A percentile compares a stretch with the other conserved stretches of the same genome.
phyloP scores from a whole-genome alignment of 2,797 vertebrate genomes.

The Rhinoraja longicauda region DNA sequence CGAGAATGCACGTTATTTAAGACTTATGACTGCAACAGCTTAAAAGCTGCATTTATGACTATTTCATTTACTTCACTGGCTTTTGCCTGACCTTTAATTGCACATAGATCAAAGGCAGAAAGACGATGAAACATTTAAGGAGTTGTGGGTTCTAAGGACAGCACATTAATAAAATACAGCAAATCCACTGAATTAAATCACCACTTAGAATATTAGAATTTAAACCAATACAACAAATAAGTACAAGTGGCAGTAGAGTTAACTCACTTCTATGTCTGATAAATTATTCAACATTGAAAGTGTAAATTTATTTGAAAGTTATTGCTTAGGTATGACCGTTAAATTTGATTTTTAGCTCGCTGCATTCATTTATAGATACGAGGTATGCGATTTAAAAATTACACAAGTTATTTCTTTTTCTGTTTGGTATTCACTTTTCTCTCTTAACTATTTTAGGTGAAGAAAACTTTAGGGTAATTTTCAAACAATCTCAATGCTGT shows the following conservation, averaged over 20 bases:
- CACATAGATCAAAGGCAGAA: conserved; percentile 45
- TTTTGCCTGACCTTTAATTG: conserved; percentile 46
- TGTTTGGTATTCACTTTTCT: neutral
- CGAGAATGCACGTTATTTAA: conserved; percentile 41
- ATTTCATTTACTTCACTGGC: conserved; percentile 43
- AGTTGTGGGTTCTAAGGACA: conserved; percentile 22
- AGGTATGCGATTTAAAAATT: neutral
- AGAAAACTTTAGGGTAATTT: neutral
- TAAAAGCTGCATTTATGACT: conserved; percentile 39
- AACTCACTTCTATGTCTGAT: neutral
- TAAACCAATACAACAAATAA: conserved; percentile 31
- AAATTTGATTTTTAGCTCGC: neutral
- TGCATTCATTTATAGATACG: neutral
- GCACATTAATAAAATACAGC: conserved; percentile 32
- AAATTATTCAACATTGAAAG: conserved; percentile 12
- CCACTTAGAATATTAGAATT: conserved; percentile 35
- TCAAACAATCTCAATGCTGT: neutral
- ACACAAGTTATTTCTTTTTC: neutral
- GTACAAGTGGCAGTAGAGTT: conserved; percentile 1
- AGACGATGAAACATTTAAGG: conserved; percentile 36
- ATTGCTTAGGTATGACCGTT: neutral
- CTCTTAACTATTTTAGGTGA: neutral
- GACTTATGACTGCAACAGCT: conserved; percentile 37
- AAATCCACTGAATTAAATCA: conserved; percentile 14
- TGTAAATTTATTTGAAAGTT: neutral